Evolutionary conservation across 1,140 invertebrate species (phyloP).

Genomic region (Manduca sexta): DNA sequence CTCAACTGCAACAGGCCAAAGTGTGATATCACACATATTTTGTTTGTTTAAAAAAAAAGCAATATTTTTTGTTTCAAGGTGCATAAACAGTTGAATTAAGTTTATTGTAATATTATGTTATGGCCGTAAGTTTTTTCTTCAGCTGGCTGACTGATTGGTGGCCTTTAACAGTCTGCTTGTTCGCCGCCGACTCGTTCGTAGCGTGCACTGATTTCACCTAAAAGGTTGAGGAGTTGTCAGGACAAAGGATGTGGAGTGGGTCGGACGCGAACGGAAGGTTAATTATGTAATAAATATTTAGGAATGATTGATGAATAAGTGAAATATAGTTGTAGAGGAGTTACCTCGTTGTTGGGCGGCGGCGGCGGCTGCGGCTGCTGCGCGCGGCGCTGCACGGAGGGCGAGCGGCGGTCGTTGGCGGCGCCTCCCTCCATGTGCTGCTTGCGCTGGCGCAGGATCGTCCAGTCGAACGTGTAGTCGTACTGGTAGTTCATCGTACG

Average conservation of each 20-base stretch:
- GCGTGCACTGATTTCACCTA: constrained; percentile 44
- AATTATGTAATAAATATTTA: too few species aligned
- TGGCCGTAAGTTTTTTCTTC: constrained; percentile 46
- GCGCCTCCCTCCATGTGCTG: constrained; percentile 51
- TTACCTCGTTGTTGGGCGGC: constrained; percentile 58
- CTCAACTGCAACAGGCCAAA: too few species aligned
- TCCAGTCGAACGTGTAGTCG: constrained; percentile 99
- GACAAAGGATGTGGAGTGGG: too few species aligned
- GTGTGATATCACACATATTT: too few species aligned
- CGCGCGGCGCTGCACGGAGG: constrained; percentile 54
- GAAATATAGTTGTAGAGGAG: not conserved
- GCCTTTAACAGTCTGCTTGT: constrained; percentile 41
- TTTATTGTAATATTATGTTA: constrained; percentile 22
- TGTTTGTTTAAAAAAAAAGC: too few species aligned
- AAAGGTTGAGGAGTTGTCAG: not conserved
- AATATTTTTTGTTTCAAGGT: not conserved
- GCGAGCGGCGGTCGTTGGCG: constrained; percentile 50
- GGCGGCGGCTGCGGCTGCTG: constrained; percentile 51
- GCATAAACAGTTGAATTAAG: too few species aligned
- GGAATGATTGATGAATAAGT: too few species aligned
- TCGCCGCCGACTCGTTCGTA: constrained; percentile 27
- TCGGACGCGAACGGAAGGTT: too few species aligned
- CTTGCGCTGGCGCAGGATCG: constrained; percentile 94
- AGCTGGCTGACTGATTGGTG: constrained; percentile 47
- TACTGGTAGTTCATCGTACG: constrained; percentile 99